These are phyloP conservation scores for Oreocharis arfaki DNA, from an alignment of 2,113 vertebrate species.

Conservation along the genomic window DNA sequence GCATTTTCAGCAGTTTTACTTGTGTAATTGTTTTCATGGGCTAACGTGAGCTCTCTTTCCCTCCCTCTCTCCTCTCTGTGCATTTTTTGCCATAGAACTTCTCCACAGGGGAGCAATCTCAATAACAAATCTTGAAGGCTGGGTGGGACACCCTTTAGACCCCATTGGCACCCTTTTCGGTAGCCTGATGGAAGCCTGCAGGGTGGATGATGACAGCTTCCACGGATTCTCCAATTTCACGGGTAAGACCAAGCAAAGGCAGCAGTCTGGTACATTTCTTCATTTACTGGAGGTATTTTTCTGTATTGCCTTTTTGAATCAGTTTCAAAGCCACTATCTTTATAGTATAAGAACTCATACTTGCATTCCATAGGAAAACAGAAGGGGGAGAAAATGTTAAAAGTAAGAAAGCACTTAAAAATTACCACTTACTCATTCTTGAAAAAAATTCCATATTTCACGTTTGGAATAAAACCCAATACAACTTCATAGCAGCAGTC, in stretches of 20 bases:
- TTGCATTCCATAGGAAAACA: background rate
- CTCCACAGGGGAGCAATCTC: constrained; percentile 88
- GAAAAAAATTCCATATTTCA: background rate
- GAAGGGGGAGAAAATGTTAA: background rate
- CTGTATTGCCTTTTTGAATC: background rate
- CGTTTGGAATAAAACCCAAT: background rate
- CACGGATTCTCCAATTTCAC: constrained; percentile 80
- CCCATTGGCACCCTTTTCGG: constrained; percentile 92
- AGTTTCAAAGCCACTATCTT: background rate
- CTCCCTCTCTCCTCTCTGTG: background rate
- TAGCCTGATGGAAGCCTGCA: constrained; percentile 89
- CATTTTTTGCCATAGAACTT: constrained; percentile 74
- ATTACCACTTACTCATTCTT: background rate
- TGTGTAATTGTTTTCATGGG: background rate
- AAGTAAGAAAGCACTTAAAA: background rate
- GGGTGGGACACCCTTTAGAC: constrained; percentile 96
- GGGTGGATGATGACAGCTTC: constrained; percentile 76
- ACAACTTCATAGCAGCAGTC: background rate
- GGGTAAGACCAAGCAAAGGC: constrained; percentile 69
- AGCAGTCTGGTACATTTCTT: background rate
- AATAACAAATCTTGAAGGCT: constrained; percentile 91
- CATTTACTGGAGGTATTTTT: background rate
- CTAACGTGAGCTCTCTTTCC: background rate
- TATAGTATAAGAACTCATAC: background rate
- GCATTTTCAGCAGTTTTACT: background rate